Evolutionary conservation across 2,113 vertebrate genomes (phyloP).

Genomic region (Loxodonta africana): DNA sequence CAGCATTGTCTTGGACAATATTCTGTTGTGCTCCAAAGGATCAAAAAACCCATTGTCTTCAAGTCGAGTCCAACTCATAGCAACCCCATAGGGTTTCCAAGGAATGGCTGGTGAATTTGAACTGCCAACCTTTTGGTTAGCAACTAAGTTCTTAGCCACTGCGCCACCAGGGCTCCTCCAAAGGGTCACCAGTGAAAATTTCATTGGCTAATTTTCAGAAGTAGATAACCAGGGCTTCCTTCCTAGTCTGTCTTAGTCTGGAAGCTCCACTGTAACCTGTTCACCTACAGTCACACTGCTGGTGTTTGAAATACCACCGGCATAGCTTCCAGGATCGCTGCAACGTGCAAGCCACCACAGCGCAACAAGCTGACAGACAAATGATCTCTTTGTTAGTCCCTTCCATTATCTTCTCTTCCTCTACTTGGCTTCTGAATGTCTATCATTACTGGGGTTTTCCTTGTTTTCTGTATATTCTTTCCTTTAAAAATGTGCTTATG

Average conservation of each 20-base stretch:
- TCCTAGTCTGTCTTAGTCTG: not conserved
- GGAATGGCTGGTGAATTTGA: too few species aligned
- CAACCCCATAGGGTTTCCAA: too few species aligned
- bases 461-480: constrained; percentile 2
- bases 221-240: not conserved
- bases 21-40: not conserved
- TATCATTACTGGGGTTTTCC: not conserved
- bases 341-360: too few species aligned
- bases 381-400: not conserved
- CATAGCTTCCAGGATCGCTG: too few species aligned
- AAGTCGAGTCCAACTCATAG: too few species aligned
- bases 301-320: too few species aligned
- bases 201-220: not conserved
- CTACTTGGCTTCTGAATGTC: not conserved
- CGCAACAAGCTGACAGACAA: too few species aligned
- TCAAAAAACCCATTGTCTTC: not conserved
- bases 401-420: not conserved
- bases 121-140: too few species aligned
- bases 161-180: too few species aligned
- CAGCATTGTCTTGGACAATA: not conserved
- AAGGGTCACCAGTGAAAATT: not conserved
- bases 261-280: not conserved
- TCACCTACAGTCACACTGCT: not conserved
- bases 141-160: too few species aligned
- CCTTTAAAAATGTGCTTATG: not conserved